Evolutionary conservation across 37 sponge, comb jelly and placozoan genomes (phyloP), one percentile per base, ranked within the genome.

Genomic region (Ianthella basta): DNA sequence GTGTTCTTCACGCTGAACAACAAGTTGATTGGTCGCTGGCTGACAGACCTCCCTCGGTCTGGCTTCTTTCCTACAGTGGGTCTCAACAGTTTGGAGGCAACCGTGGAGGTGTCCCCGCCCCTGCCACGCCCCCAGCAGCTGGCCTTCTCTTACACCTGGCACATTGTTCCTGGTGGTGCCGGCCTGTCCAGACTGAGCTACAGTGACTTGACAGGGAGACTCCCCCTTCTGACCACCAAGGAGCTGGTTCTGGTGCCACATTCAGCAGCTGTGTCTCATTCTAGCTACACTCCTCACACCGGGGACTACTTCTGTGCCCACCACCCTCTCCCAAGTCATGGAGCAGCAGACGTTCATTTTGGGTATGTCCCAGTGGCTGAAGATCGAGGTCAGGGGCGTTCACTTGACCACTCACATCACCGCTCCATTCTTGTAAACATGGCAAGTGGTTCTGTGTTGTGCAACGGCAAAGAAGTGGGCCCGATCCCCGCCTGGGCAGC

Each of bases 51-150:
- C 8, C 95, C 93, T 44, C 39, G 70, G 3, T 61, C 70, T 64
- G 95, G 95, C 0, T 84, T 89, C 39, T 95, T 82, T 27, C 95
- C 95, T 0, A 91, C 91, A 35, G 63, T 95, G 10, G 95, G 90
- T 0, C 25, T 91, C 74, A 23, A 77, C 63, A 89, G 80, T 4
- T 40, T 57, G 56, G 88, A 82, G 0, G 84, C 72, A 23, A 55
- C 84, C 21, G 54, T 95, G 1, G 38, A 41, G 10, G 32, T 88
- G 3, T 70, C 82, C 39, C 53, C 77, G 24, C n/a, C 57, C 65
- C 81, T 84, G 19, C 79, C 61, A 27, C 73, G 79, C 20, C 82
- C 88, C 15, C 50, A 10, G 8, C 70, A 34, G 4, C 34, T 35
- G 10, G 4, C 70, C 2, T 69, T 69, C 34, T n/a, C 70, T 33